A percentile compares a stretch with the other conserved stretches of the same genome.
Conservation (phyloP, 1,140 invertebrate species). For the Drosophila triauraria region DNA sequence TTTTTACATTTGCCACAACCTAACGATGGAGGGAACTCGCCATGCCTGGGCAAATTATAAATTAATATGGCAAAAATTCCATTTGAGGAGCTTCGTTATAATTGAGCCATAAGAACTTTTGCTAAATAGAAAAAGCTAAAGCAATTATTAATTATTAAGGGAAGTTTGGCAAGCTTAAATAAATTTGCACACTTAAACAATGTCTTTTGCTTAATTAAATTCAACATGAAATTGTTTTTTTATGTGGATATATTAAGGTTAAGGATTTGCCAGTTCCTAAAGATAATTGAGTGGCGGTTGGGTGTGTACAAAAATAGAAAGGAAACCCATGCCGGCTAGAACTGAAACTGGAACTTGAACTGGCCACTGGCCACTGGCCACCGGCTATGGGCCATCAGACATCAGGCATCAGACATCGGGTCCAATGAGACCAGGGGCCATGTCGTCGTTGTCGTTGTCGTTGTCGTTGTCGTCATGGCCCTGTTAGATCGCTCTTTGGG, state of each 20-base stretch:
- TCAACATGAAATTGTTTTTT: background rate
- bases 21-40: constrained; percentile 8
- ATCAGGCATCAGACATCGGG: constrained; percentile 29
- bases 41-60: constrained; percentile 22
- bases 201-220: background rate
- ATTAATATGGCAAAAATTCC: constrained; percentile 39
- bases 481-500: constrained; percentile 80
- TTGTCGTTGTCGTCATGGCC: constrained; percentile 55
- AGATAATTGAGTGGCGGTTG: constrained; percentile 4
- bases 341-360: constrained; percentile 8
- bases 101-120: constrained; percentile 17
- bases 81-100: constrained; percentile 11
- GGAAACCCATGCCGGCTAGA: background rate
- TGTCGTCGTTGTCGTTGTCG: constrained; percentile 42
- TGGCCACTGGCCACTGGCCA: constrained; percentile 26
- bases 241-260: background rate
- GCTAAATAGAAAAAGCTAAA: background rate
- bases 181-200: too few relatives aligned
- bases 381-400: constrained; percentile 11
- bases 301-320: constrained; percentile 4
- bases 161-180: too few relatives aligned
- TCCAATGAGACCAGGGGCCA: constrained; percentile 33
- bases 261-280: background rate
- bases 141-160: background rate
- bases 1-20: constrained; percentile 24